Percentiles rank a stretch among this genome's conserved stretches.
Conservation (phyloP, 2,888 invertebrate species). For the Microplitis manilae region DNA sequence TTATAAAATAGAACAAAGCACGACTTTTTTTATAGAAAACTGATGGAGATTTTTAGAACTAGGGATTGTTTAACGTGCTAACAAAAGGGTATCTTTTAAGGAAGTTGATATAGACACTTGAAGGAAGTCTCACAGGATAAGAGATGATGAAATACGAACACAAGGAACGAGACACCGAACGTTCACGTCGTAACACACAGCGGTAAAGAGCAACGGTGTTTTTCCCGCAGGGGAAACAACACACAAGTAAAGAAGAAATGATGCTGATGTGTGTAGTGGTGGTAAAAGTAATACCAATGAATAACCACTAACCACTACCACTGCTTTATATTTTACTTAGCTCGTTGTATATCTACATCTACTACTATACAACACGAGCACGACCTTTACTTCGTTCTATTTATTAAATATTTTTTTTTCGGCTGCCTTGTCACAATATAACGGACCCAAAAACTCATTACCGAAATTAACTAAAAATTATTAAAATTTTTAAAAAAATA, state of each 20-base stretch:
- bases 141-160: not conserved
- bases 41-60: too few relatives aligned
- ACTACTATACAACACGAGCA: not conserved
- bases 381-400: not conserved
- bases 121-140: conserved; percentile 11
- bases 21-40: not conserved
- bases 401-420: not conserved
- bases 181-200: conserved; percentile 34
- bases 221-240: conserved; percentile 31
- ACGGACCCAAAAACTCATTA: not conserved
- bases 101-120: conserved; percentile 8
- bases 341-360: not conserved
- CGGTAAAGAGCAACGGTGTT: conserved; percentile 42
- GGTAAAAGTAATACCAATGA: not conserved
- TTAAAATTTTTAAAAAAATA: not conserved
- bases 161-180: not conserved
- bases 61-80: not conserved
- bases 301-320: conserved; percentile 1
- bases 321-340: not conserved
- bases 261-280: conserved; percentile 11
- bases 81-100: not conserved
- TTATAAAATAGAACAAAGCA: not conserved
- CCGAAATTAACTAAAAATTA: not conserved
- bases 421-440: not conserved
- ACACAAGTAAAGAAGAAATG: conserved; percentile 12